Evolutionary conservation across 2,113 vertebrate genomes (phyloP).

Genomic region (Athene noctua): DNA sequence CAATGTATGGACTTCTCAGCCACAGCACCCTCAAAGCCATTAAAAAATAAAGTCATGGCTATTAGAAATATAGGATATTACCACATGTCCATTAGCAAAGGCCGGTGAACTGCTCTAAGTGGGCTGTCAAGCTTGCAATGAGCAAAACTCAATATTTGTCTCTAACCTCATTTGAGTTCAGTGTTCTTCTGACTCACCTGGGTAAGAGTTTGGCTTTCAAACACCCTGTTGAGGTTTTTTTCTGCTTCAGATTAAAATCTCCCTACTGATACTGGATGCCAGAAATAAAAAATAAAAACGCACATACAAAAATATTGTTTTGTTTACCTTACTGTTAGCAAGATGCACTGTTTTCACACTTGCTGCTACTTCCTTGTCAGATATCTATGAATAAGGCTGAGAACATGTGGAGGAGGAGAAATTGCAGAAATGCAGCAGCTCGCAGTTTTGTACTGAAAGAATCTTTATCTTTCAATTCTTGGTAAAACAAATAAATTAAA

Average conservation of each 20-base stretch:
- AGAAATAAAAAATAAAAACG: neutral
- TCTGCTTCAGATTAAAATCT: neutral
- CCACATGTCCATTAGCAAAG: neutral
- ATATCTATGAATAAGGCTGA: neutral
- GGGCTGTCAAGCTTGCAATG: neutral
- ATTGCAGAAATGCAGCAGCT: neutral
- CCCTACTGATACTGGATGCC: neutral
- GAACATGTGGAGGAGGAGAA: neutral
- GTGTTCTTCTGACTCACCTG: neutral
- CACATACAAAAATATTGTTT: neutral
- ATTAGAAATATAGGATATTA: neutral
- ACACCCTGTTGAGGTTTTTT: neutral
- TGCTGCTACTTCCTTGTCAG: neutral
- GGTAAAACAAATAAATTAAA: neutral
- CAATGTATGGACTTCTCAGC: neutral
- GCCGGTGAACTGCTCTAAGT: neutral
- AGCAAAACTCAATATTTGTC: neutral
- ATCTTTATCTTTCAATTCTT: neutral
- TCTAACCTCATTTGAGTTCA: neutral
- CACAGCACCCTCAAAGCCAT: constrained; percentile 1
- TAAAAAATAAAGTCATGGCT: neutral
- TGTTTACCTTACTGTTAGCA: neutral
- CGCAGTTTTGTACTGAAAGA: neutral
- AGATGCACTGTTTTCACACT: neutral
- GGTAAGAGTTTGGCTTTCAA: neutral